phyloP scores from a whole-genome alignment of 1,140 invertebrate species.

The Rhopalosiphum maidis region DNA sequence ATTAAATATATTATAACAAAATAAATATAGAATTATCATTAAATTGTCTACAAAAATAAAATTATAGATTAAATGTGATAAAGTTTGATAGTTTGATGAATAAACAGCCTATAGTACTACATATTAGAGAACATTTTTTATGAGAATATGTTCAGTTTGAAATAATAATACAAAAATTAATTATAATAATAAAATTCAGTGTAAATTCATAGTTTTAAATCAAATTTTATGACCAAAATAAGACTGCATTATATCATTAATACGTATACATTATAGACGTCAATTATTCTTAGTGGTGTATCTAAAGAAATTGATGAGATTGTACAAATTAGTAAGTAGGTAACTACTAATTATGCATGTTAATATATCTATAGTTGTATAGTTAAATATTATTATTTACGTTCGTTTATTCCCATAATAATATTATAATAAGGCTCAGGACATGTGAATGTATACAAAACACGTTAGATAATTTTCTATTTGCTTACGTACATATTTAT shows the following conservation, averaged over 20 bases:
- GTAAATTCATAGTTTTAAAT: too few relatives aligned
- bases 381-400: too few relatives aligned
- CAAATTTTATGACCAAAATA: too few relatives aligned
- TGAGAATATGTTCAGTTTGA: neutral
- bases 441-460: neutral
- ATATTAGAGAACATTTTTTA: neutral
- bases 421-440: neutral
- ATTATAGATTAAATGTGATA: neutral
- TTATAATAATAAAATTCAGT: neutral
- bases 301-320: too few relatives aligned
- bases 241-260: too few relatives aligned
- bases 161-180: neutral
- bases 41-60: neutral
- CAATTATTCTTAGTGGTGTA: too few relatives aligned
- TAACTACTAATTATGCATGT: neutral
- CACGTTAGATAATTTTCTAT: neutral
- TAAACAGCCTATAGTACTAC: neutral
- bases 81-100: neutral
- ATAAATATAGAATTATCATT: neutral
- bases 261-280: too few relatives aligned
- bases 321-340: neutral
- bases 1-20: neutral
- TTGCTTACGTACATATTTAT: neutral
- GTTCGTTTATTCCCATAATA: neutral
- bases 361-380: too few relatives aligned